Evolutionary conservation across 2,888 invertebrate genomes (phyloP), one percentile per base, ranked within the genome.

Genomic region (Arge pagana): DNA sequence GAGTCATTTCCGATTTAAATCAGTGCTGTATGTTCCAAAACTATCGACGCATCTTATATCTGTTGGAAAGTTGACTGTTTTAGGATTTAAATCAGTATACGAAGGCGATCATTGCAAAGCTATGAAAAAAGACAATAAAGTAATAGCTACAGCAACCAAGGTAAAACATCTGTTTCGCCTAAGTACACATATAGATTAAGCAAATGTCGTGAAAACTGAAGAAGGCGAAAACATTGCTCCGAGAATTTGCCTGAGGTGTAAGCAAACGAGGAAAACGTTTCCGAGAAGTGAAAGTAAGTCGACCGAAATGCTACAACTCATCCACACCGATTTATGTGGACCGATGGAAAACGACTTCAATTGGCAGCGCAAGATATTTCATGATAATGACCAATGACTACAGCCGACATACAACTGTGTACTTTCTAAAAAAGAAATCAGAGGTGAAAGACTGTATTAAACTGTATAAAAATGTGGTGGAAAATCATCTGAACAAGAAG

Each of bases 281-380:
- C 50, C 54, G 13, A 52, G 53, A 35, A 26, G 31, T 3, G 55
- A 2, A 31, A 31, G 53, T 5, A 52, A 52, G 10, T 52, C 58
- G 39, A 54, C 66, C n/a, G 49, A 56, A 26, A 10, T 59, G 23
- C 52, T 77, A 21, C 67, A 73, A 26, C 11, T 71, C n/a, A 52
- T 76, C 2, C 72, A 75, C 49, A 51, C 68, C 2, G 75, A 76
- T 54, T 39, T 75, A 3, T 72, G 72, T 57, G 74, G 72, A 33
- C 69, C 72, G 11, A 69, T 75, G 71, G 45, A 55, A n/a, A 19
- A 4, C n/a, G 7, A 11, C 42, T 8, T 42, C 30, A 19, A 15
- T 6, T 2, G 7, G 15, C 15, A 30, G 42, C n/a, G 11, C 30
- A n/a, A 28, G 28, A 8, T 42, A 42, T 59, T 70, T 74, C 48